Evolutionary conservation across 2,888 invertebrate species (phyloP), one percentile per base, ranked within the genome.

Genomic region (Eupsilia transversa): DNA sequence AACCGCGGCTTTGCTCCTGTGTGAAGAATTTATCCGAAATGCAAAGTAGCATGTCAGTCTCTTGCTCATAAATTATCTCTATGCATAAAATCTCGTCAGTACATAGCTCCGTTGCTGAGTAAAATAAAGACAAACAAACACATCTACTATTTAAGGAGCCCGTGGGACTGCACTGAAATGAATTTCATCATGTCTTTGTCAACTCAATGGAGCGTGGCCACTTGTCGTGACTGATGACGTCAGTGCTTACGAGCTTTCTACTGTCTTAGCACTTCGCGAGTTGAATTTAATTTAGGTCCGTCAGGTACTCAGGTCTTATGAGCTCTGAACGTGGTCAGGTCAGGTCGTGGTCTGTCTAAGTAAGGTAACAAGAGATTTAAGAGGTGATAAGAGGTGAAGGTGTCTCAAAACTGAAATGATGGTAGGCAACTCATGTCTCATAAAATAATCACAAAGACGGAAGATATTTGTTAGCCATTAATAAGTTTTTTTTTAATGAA

Each of bases 221-320:
- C 87, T 89, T 64, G 74, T 60, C 46, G 79, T 90, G 88, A 90
- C 89, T 88, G 88, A 90, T 90, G 89, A 83, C 76, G 69, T 63
- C 66, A 77, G 60, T 41, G 63, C 79, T 66, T 65, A 67, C 38
- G 60, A 78, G 69, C 79, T 72, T 71, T 65, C 52, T 61, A 63
- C 81, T 57, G 65, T 70, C 72, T 80, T 68, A 78, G 56, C 20
- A 49, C 41, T n/a, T 10, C 41, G 20, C 41, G 46, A 72, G 61
- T 63, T 6, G 65, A 38, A 78, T 89, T 66, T 89, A 87, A 89
- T 88, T 87, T 86, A 90, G 88, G 85, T 80, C 74, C 27, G 67
- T 64, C 67, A 77, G 65, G 54, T 65, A 75, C 63, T 64, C 67
- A 77, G 65, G 54, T 65, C 77, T 65, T 67, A 65, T n/a, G 54